phyloP scores from a whole-genome alignment of 2,888 invertebrate species.

The Ormyrus thymus region DNA sequence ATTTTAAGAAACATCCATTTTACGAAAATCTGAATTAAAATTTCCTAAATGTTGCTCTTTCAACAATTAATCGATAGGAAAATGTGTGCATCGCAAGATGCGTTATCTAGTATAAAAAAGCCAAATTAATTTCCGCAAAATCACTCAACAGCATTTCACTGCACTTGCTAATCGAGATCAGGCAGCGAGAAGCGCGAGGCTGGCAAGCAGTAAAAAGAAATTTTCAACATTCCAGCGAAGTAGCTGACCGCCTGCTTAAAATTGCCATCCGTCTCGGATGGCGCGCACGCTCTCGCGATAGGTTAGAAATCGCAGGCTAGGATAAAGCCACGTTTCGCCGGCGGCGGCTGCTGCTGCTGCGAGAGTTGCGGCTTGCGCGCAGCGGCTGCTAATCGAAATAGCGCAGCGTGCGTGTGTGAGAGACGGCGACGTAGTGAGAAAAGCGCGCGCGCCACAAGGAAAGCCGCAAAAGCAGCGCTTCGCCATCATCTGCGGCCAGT shows the following conservation, averaged over 20 bases:
- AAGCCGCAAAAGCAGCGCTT: no score
- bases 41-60: no score
- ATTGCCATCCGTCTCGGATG: neutral
- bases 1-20: no score
- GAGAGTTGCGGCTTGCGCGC: neutral
- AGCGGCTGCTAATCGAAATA: constrained; percentile 31
- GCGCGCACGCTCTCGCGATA: neutral
- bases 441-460: neutral
- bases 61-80: no score
- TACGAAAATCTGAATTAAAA: no score
- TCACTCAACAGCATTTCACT: no score
- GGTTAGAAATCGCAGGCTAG: constrained; percentile 23
- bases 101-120: no score
- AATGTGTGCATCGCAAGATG: no score
- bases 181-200: no score
- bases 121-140: no score
- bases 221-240: neutral
- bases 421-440: neutral
- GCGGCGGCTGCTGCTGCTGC: neutral
- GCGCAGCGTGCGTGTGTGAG: neutral
- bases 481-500: no score
- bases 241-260: constrained; percentile 8
- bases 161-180: no score
- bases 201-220: neutral
- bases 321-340: constrained; percentile 36